Evolutionary conservation across 2,113 vertebrate species (phyloP).

Genomic region (Alexandromys fortis): DNA sequence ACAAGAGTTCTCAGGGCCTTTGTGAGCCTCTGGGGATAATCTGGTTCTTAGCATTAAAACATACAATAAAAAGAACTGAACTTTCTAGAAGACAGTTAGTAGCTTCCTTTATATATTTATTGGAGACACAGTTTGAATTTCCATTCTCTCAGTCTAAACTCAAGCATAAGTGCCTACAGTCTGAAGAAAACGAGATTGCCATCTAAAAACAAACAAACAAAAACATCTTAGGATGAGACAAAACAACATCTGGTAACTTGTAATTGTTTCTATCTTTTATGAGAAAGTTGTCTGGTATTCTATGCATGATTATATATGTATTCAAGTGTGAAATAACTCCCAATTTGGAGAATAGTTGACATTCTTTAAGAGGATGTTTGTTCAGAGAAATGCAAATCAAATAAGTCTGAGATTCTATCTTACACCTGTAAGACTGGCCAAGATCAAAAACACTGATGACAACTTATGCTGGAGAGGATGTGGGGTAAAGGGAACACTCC

Average conservation of each 20-base stretch:
- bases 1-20: conserved; percentile 13
- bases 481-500: too few relatives aligned
- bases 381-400: neutral
- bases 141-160: neutral
- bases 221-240: neutral
- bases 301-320: neutral
- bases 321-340: neutral
- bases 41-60: conserved; percentile 37
- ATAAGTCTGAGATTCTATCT: too few relatives aligned
- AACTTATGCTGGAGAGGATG: too few relatives aligned
- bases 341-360: neutral
- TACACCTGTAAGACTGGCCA: too few relatives aligned
- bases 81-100: conserved; percentile 43
- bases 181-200: conserved; percentile 36
- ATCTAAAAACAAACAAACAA: neutral
- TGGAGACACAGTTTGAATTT: neutral
- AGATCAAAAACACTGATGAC: too few relatives aligned
- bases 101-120: neutral
- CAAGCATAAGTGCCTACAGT: neutral
- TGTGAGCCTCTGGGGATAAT: neutral
- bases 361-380: neutral
- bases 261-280: conserved; percentile 3
- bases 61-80: conserved; percentile 3
- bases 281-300: neutral
- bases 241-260: conserved; percentile 11